These are phyloP conservation scores for Poeciliopsis infans DNA, from an alignment of 2,797 vertebrate species.

Conservation along the genomic window DNA sequence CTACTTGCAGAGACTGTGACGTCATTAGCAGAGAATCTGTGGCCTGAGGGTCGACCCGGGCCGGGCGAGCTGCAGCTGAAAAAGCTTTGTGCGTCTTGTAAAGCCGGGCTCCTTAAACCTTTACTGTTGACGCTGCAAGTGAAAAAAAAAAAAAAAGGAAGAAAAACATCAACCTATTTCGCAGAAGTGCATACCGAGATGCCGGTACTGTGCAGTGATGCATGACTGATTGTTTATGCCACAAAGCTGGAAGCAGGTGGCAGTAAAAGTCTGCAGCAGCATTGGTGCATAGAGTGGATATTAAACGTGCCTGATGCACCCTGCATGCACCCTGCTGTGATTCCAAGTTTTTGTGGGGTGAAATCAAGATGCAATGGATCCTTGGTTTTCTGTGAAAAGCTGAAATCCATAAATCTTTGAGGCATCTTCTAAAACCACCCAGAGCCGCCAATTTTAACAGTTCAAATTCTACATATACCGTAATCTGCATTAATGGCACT, in stretches of 20 bases:
- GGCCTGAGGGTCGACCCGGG: not conserved
- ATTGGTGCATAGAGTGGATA: not conserved
- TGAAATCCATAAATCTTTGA: not conserved
- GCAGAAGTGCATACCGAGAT: not conserved
- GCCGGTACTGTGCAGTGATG: not conserved
- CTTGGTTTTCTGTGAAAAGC: not conserved
- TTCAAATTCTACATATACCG: no score
- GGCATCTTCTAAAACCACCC: not conserved
- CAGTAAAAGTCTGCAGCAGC: not conserved
- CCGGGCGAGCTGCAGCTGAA: not conserved
- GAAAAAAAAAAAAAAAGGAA: no score
- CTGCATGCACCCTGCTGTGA: not conserved
- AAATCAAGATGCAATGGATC: not conserved
- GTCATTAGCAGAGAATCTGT: not conserved
- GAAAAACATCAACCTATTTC: not conserved
- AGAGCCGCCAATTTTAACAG: not conserved
- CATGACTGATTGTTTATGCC: not conserved
- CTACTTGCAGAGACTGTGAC: conserved; percentile 3
- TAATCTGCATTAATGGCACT: no score
- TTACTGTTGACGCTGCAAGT: not conserved
- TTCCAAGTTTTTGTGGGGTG: not conserved
- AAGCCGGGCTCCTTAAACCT: not conserved
- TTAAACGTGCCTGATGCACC: not conserved
- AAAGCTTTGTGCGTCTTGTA: conserved; percentile 7
- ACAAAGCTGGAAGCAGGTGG: not conserved